Evolutionary conservation across 2,113 vertebrate species (phyloP).

Genomic region (Craseonycteris thonglongyai): DNA sequence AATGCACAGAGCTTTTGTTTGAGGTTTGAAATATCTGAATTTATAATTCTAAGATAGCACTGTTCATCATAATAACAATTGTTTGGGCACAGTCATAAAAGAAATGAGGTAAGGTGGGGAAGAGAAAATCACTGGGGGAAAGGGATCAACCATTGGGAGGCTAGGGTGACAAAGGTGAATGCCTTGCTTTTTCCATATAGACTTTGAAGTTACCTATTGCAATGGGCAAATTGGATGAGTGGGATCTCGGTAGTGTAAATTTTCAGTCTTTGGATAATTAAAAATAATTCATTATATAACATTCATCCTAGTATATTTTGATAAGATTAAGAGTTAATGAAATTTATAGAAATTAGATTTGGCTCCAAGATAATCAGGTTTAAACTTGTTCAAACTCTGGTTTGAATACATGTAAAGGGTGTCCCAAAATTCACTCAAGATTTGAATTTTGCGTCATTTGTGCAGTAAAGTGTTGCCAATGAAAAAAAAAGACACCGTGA

Average conservation of each 20-base stretch:
- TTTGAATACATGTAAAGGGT: neutral
- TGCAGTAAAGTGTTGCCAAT: too few species aligned
- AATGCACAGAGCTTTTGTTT: neutral
- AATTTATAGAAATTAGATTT: constrained; percentile 7
- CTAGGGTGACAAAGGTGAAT: neutral
- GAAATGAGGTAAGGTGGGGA: neutral
- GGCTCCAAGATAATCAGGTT: neutral
- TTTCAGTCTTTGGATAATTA: constrained; percentile 22
- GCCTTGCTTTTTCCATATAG: neutral
- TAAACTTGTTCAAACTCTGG: neutral
- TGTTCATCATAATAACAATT: neutral
- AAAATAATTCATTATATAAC: constrained; percentile 2
- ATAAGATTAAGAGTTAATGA: neutral
- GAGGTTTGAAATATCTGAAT: neutral
- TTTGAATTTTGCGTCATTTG: too few species aligned
- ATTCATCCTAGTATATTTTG: neutral
- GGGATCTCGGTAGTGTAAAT: neutral
- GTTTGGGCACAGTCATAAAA: neutral
- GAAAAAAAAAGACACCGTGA: too few species aligned
- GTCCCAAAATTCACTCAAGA: too few species aligned
- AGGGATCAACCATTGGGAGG: neutral
- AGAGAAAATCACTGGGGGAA: neutral
- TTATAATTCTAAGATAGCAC: neutral
- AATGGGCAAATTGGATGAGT: neutral
- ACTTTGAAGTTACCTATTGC: neutral